Evolutionary conservation across 2,888 invertebrate species (phyloP), one percentile per base, ranked within the genome.

Genomic region (Horisme vitalbata): DNA sequence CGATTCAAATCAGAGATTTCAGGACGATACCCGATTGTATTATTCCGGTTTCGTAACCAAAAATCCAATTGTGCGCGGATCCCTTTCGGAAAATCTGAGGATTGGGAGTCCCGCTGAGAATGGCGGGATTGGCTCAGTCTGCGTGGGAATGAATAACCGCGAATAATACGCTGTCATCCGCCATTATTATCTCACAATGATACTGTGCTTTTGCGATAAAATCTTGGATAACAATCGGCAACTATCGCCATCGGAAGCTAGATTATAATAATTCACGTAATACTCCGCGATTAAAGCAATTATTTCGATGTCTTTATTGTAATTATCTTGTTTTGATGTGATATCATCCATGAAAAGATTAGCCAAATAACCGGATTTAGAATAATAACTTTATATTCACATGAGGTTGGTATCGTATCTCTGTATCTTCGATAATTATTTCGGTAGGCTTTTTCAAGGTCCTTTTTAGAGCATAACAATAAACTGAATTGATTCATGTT

Each of bases 1-100:
- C 76, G 87, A 88, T 89, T 88, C 85, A 85, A 88, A 87, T 86
- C 87, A 77, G 82, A 87, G 88, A 87, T 88, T 86, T 85, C 82
- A 82, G 81, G 79, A 83, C 81, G 81, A 86, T 85, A 85, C 80
- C 85, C 85, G 81, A 73, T 85, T 86, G 83, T 87, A 87, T 89
- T 89, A 89, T 89, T 89, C 88, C 88, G 84, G 84, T 83, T 84
- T 86, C 73, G 79, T 81, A 84, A 85, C 84, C 88, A 87, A 86
- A 88, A 88, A 87, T 89, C 89, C 89, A 87, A 89, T 89, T 89
- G 89, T 88, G 75, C 65, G 67, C 59, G 64, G 73, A 85, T 85
- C 84, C 84, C 78, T 83, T 84, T 83, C 71, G 79, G 79, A 79
- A 80, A 82, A 83, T 30, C 39, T 10, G 45, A 31, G 45, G 45